Percentiles rank a stretch among this genome's conserved stretches.
phyloP scores from a whole-genome alignment of 1,140 invertebrate species.

The Amyelois transitella region DNA sequence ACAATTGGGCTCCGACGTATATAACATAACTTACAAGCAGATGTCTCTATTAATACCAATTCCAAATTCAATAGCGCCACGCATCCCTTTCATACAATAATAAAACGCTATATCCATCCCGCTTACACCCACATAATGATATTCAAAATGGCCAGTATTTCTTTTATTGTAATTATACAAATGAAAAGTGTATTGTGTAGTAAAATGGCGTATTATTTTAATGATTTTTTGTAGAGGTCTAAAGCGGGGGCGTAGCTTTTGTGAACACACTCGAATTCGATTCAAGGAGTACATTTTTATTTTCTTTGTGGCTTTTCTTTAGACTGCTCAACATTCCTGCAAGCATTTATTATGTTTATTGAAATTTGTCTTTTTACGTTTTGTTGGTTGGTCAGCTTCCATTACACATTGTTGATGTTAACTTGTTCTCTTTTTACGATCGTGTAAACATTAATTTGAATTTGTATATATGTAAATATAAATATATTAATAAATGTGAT shows the following conservation, averaged over 20 bases:
- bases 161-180: conserved; percentile 23
- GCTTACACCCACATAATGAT: conserved; percentile 31
- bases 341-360: conserved; percentile 11
- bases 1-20: not conserved
- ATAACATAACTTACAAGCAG: conserved; percentile 28
- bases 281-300: conserved; percentile 14
- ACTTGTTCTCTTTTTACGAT: no score
- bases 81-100: conserved; percentile 15
- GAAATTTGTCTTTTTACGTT: not conserved
- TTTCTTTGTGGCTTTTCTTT: conserved; percentile 13
- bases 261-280: conserved; percentile 13
- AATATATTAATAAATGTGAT: no score
- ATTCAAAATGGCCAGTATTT: conserved; percentile 45
- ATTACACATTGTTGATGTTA: not conserved
- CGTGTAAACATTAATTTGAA: no score
- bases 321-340: conserved; percentile 19
- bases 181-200: conserved; percentile 29
- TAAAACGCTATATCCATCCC: conserved; percentile 23
- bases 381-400: not conserved
- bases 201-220: conserved; percentile 45
- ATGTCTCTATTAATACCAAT: conserved; percentile 28
- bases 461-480: no score
- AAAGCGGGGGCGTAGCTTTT: conserved; percentile 24
- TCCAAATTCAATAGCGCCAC: conserved; percentile 11
- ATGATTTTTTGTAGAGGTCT: conserved; percentile 22